Conservation (phyloP, 2,797 vertebrate genomes). For the Rhyacichthys aspro region DNA sequence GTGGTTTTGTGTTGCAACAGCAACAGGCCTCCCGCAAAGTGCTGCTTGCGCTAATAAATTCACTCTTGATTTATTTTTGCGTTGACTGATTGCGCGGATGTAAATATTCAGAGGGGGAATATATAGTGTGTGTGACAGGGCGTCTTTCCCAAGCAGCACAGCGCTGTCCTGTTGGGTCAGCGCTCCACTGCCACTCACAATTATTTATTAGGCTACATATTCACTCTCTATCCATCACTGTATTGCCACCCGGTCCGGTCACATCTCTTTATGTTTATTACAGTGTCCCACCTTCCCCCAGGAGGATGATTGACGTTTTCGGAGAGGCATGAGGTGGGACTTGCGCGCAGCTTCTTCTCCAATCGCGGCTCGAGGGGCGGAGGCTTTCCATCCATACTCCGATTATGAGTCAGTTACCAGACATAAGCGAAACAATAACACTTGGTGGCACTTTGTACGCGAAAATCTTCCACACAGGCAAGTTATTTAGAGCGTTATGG, state of each 20-base stretch:
- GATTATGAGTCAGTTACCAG: conserved; percentile 78
- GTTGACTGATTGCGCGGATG: conserved; percentile 74
- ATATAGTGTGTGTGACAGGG: conserved; percentile 67
- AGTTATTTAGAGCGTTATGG: conserved; percentile 56
- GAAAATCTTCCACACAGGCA: conserved; percentile 34
- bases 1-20: conserved; percentile 30
- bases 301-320: conserved; percentile 76
- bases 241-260: conserved; percentile 75
- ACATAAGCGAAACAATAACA: conserved; percentile 79
- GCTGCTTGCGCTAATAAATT: conserved; percentile 61
- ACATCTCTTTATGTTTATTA: conserved; percentile 83
- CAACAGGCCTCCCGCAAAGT: conserved; percentile 51
- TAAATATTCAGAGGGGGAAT: conserved; percentile 74
- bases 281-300: conserved; percentile 73
- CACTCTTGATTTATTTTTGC: conserved; percentile 68
- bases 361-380: conserved; percentile 76
- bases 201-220: conserved; percentile 84
- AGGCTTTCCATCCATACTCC: conserved; percentile 72
- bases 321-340: conserved; percentile 77
- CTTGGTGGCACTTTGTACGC: conserved; percentile 62
- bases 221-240: conserved; percentile 81
- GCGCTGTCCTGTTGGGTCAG: conserved; percentile 72
- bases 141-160: conserved; percentile 64
- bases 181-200: conserved; percentile 76
- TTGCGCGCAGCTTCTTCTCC: conserved; percentile 74